Evolutionary conservation across 1,140 invertebrate species (phyloP), one percentile per base, ranked within the genome.

Genomic region (Calycopis cecrops): DNA sequence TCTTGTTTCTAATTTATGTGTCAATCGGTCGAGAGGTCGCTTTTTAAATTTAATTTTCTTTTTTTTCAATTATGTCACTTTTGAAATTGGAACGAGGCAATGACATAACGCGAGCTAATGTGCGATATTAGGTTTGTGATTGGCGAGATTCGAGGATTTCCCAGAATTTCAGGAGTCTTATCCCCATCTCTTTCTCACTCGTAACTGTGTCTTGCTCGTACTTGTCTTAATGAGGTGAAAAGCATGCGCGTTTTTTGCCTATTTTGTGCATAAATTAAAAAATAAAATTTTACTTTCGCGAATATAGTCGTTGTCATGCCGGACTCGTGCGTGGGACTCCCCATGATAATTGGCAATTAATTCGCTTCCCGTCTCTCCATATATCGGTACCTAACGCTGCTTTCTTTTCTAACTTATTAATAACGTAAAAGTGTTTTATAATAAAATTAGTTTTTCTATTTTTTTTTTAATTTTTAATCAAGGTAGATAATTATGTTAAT

Each of bases 151-250:
- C 35, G 21, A 59, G 61, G 52, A 40, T 63, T 52, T 55, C 57
- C 55, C 59, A 40, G 52, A 62, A 59, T 53, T 69, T 65, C 49
- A 59, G 57, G 59, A 53, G 11, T 55, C 48, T n/a, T 55, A 12
- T 44, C 33, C 52, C 47, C 52, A n/a, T 61, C 63, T 54, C 49
- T 48, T 35, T 64, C 44, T 33, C 54, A 16, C 59, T 16, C 51
- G 52, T 40, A 40, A 42, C 9, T 59, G 48, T 60, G 52, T 66
- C 63, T 48, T 53, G 48, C 59, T 64, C 55, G 44, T 48, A 52
- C 49, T 69, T 51, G 59, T 50, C 61, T 67, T 61, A 71, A 71
- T 71, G 69, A 56, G 63, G 52, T 57, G 63, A 66, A 68, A 71
- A 64, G 61, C 69, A 68, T 66, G 60, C 64, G 64, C 67, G 59